These are phyloP conservation scores for Drosophila meridionalis DNA, from an alignment of 2,888 invertebrate genomes.

Conservation along the genomic window DNA sequence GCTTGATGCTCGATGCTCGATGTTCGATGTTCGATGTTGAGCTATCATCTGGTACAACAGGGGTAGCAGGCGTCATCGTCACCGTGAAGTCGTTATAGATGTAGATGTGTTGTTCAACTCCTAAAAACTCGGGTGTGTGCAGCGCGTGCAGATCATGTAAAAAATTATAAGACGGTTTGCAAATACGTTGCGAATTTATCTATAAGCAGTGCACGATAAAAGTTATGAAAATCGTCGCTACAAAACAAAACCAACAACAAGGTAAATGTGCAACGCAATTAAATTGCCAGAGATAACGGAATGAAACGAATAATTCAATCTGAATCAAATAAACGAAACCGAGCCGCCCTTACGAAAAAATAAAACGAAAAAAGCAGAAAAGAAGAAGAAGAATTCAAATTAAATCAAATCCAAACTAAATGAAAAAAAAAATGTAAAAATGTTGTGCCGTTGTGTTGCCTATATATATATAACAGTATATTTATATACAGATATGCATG, in stretches of 20 bases:
- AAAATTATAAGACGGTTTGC: conserved; percentile 68
- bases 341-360: conserved; percentile 1
- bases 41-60: conserved; percentile 8
- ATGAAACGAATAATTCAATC: conserved; percentile 4
- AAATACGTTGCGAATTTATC: conserved; percentile 76
- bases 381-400: conserved; percentile 6
- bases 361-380: not conserved
- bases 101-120: conserved; percentile 63
- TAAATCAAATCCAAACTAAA: not conserved
- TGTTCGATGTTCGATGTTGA: conserved; percentile 9
- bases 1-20: not conserved
- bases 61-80: conserved; percentile 34
- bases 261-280: conserved; percentile 56
- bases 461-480: conserved; percentile 39
- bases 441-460: conserved; percentile 25
- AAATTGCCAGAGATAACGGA: conserved; percentile 19
- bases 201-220: conserved; percentile 67
- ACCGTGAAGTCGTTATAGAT: conserved; percentile 53
- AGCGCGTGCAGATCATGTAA: conserved; percentile 75
- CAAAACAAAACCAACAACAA: conserved; percentile 53
- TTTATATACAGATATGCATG: conserved; percentile 11
- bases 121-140: conserved; percentile 79
- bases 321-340: conserved; percentile 14
- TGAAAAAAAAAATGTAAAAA: conserved; percentile 15
- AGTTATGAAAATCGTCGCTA: conserved; percentile 56